Evolutionary conservation across 2,113 vertebrate genomes (phyloP).

Genomic region (Hemiscyllium ocellatum): DNA sequence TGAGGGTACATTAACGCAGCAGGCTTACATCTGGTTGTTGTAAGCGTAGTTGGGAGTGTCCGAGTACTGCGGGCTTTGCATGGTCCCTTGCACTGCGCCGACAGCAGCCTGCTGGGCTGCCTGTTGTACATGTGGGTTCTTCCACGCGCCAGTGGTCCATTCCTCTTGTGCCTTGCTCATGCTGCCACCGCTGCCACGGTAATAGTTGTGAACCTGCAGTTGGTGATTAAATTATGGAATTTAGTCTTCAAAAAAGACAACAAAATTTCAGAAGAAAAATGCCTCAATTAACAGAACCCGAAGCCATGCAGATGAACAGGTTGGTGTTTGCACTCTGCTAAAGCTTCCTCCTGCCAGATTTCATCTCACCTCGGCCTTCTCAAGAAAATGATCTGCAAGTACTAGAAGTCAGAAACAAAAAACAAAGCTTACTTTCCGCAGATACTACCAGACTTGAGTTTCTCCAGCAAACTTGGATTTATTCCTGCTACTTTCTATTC

Average conservation of each 20-base stretch:
- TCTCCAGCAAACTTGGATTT: no score
- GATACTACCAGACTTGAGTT: no score
- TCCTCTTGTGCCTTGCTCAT: constrained; percentile 96
- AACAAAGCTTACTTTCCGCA: no score
- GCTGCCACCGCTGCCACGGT: constrained; percentile 88
- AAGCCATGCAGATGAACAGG: neutral
- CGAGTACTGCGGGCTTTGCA: constrained; percentile 64
- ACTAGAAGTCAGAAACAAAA: no score
- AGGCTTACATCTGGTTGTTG: constrained; percentile 83
- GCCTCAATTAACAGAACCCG: neutral
- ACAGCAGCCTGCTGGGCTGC: constrained; percentile 87
- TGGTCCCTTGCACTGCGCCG: constrained; percentile 81
- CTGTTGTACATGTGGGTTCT: constrained; percentile 90
- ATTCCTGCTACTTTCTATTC: neutral
- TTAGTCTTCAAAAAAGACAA: neutral
- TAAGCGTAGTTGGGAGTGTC: constrained; percentile 90
- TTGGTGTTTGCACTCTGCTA: neutral
- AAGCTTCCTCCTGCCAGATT: neutral
- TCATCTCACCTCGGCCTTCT: neutral
- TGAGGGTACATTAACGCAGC: neutral
- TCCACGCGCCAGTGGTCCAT: constrained; percentile 93
- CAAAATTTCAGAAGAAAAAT: neutral
- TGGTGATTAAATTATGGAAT: neutral
- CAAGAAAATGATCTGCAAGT: no score
- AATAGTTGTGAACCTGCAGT: constrained; percentile 86